These are phyloP conservation scores for Galaxea fascicularis DNA, from an alignment of 92 coral and sea anemone species.

Conservation along the genomic window DNA sequence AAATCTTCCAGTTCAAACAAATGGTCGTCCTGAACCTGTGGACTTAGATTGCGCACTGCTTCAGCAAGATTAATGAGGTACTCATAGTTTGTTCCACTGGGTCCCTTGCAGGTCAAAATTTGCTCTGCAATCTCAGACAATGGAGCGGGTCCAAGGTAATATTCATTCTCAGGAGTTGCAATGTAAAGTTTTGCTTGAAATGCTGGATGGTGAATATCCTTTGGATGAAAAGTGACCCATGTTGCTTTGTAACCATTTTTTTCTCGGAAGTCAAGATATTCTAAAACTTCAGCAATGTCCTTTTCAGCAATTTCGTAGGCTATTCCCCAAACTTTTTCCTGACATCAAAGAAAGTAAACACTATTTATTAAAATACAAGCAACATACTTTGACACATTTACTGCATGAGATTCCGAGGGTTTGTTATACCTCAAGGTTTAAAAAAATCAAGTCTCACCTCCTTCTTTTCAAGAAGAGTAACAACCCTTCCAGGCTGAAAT, in stretches of 20 bases:
- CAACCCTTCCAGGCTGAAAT: constrained; percentile 87
- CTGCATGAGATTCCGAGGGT: background rate
- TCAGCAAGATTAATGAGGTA: constrained; percentile 77
- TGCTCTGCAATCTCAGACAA: constrained; percentile 73
- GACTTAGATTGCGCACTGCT: constrained; percentile 58
- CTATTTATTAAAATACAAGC: background rate
- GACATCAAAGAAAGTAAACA: background rate
- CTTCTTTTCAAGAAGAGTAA: constrained; percentile 68
- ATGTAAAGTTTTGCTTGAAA: constrained; percentile 72
- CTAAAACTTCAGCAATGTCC: constrained; percentile 72
- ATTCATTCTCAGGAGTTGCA: constrained; percentile 79
- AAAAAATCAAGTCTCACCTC: constrained; percentile 50
- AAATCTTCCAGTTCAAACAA: constrained; percentile 73
- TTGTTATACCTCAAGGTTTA: background rate
- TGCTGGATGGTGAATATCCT: constrained; percentile 28
- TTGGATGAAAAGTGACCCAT: constrained; percentile 65
- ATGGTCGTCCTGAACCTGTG: constrained; percentile 63
- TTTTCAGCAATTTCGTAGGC: constrained; percentile 76
- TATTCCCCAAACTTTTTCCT: constrained; percentile 86
- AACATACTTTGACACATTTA: too few species aligned
- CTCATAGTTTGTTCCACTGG: constrained; percentile 86
- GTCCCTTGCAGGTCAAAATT: constrained; percentile 67
- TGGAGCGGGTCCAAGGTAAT: constrained; percentile 84
- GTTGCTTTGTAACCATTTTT: constrained; percentile 77
- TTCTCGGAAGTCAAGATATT: constrained; percentile 81